Evolutionary conservation across 2,888 invertebrate species (phyloP).

Genomic region (Pegoplata infirma): DNA sequence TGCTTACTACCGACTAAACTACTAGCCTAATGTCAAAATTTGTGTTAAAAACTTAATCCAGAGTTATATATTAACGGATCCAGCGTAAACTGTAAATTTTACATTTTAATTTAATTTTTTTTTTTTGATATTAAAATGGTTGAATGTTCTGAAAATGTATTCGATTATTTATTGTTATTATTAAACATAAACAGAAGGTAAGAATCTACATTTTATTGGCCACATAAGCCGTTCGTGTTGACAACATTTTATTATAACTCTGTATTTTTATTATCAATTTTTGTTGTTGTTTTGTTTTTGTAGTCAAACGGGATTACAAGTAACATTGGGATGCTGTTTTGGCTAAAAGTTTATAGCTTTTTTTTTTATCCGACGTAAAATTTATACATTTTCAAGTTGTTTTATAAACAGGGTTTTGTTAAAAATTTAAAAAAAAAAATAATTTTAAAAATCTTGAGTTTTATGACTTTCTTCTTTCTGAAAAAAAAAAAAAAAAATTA

Average conservation of each 20-base stretch:
- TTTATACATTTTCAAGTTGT: conserved; percentile 36
- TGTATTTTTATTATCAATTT: conserved; percentile 35
- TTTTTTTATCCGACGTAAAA: conserved; percentile 31
- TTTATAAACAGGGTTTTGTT: conserved; percentile 29
- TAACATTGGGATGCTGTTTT: conserved; percentile 36
- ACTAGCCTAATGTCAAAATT: too few species aligned
- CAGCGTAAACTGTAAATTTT: conserved; percentile 29
- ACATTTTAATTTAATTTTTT: conserved; percentile 32
- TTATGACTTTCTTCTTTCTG: conserved; percentile 40
- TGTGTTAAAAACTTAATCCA: too few species aligned
- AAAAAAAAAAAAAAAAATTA: too few species aligned
- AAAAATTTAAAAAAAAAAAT: conserved; percentile 15
- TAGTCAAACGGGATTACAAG: conserved; percentile 45
- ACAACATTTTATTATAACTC: conserved; percentile 65
- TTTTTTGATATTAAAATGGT: conserved; percentile 22
- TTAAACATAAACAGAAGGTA: conserved; percentile 64
- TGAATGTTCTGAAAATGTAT: conserved; percentile 26
- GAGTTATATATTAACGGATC: too few species aligned
- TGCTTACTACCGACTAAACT: too few species aligned
- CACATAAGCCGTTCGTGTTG: conserved; percentile 71
- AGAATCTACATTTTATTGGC: conserved; percentile 65
- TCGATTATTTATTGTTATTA: conserved; percentile 43
- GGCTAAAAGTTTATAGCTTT: conserved; percentile 51
- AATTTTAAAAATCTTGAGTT: conserved; percentile 13
- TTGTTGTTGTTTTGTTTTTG: conserved; percentile 29